phyloP scores from a whole-genome alignment of 2,888 invertebrate genomes.

The Spodoptera littoralis region DNA sequence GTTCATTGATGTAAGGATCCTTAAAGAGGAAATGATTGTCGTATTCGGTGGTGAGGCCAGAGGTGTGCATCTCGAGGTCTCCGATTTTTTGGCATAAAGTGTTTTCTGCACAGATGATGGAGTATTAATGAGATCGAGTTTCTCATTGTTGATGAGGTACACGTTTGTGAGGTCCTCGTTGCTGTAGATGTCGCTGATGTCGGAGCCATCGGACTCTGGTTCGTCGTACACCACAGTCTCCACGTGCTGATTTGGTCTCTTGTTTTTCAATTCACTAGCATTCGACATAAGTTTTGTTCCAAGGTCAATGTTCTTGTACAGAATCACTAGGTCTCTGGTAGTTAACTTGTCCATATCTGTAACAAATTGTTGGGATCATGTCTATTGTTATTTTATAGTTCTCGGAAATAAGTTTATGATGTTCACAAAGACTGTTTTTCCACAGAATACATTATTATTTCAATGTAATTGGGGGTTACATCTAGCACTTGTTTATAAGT shows the following conservation, averaged over 20 bases:
- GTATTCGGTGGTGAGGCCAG: slow-evolving; percentile 64
- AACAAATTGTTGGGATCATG: not conserved
- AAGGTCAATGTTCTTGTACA: slow-evolving; percentile 81
- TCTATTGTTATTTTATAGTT: no score
- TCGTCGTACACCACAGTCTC: slow-evolving; percentile 80
- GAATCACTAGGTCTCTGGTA: slow-evolving; percentile 76
- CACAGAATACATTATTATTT: no score
- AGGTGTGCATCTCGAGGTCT: slow-evolving; percentile 68
- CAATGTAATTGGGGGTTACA: no score
- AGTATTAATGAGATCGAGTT: slow-evolving; percentile 72
- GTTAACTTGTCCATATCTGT: slow-evolving; percentile 68
- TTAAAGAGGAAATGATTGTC: slow-evolving; percentile 71
- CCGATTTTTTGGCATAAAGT: slow-evolving; percentile 77
- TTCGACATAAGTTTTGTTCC: slow-evolving; percentile 71
- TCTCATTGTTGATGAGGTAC: slow-evolving; percentile 73
- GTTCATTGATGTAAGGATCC: slow-evolving; percentile 72
- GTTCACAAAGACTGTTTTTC: no score
- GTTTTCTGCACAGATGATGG: slow-evolving; percentile 67
- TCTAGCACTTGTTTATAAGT: not conserved
- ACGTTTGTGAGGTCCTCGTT: slow-evolving; percentile 72
- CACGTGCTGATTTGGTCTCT: slow-evolving; percentile 75
- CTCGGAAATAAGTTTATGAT: no score
- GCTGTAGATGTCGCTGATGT: slow-evolving; percentile 72
- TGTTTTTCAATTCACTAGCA: slow-evolving; percentile 59
- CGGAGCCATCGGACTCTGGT: slow-evolving; percentile 73